Conservation (phyloP, 2,113 vertebrate species). For the Strix aluco region DNA sequence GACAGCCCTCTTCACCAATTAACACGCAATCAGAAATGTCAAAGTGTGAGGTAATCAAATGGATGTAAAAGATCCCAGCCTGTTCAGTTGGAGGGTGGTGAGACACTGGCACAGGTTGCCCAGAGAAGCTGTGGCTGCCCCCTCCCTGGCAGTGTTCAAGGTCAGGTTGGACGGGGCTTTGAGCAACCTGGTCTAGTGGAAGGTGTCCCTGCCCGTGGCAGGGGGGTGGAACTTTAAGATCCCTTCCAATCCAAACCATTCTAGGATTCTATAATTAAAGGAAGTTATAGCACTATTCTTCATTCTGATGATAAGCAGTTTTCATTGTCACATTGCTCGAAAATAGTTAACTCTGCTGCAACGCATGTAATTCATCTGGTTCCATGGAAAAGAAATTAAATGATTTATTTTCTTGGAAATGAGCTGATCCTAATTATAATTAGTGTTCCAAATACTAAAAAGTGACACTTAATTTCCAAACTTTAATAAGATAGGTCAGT, state of each 20-base stretch:
- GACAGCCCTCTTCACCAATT: neutral
- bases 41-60: neutral
- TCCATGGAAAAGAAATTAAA: neutral
- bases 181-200: too few relatives aligned
- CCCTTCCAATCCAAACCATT: too few relatives aligned
- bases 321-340: neutral
- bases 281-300: neutral
- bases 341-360: neutral
- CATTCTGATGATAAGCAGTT: neutral
- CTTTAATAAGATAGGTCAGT: conserved; percentile 2
- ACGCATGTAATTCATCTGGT: neutral
- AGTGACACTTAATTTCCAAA: conserved; percentile 10
- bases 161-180: too few relatives aligned
- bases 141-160: too few relatives aligned
- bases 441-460: neutral
- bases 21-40: accelerated
- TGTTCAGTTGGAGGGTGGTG: neutral
- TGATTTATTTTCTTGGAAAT: conserved; percentile 21
- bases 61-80: neutral
- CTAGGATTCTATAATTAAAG: neutral
- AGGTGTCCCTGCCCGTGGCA: too few relatives aligned
- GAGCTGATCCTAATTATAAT: conserved; percentile 30
- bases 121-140: too few relatives aligned
- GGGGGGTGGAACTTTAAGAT: too few relatives aligned
- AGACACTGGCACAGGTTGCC: too few relatives aligned